These are phyloP conservation scores for Gila orcuttii DNA, from an alignment of 2,113 vertebrate genomes.

Conservation along the genomic window DNA sequence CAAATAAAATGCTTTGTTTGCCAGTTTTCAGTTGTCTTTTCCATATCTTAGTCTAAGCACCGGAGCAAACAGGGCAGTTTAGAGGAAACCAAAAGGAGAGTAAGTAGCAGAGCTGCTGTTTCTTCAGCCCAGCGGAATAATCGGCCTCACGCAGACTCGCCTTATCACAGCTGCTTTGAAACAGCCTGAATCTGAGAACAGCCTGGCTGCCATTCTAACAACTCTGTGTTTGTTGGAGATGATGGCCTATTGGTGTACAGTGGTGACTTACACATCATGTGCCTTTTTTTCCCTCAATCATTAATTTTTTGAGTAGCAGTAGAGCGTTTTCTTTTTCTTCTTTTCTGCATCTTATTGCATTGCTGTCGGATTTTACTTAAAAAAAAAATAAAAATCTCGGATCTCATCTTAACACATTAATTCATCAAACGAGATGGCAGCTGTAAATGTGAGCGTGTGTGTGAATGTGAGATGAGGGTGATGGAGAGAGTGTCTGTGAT, in stretches of 20 bases:
- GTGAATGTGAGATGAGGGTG: slow-evolving; percentile 16
- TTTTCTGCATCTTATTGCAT: slow-evolving; percentile 3
- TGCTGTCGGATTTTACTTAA: neutral
- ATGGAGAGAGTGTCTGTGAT: slow-evolving; percentile 14
- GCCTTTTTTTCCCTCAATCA: neutral
- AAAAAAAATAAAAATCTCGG: neutral
- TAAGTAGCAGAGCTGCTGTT: slow-evolving; percentile 38
- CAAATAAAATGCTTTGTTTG: slow-evolving; percentile 5
- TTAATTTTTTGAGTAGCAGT: neutral
- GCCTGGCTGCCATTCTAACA: slow-evolving; percentile 11
- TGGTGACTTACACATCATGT: neutral
- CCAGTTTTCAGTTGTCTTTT: slow-evolving; percentile 16
- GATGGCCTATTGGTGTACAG: neutral
- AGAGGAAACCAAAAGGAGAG: slow-evolving; percentile 37
- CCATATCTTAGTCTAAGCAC: slow-evolving; percentile 16
- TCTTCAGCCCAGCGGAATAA: slow-evolving; percentile 43
- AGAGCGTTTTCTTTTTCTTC: neutral
- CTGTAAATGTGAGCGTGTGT: slow-evolving; percentile 19
- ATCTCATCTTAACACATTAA: slow-evolving; percentile 29
- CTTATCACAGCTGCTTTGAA: slow-evolving; percentile 42
- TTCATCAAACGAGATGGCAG: slow-evolving; percentile 15
- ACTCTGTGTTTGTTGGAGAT: slow-evolving; percentile 30
- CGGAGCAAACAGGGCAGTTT: slow-evolving; percentile 32
- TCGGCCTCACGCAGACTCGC: slow-evolving; percentile 21
- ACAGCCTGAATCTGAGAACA: slow-evolving; percentile 32